Conservation (phyloP, 2,888 invertebrate species). For the Crematogaster levior region DNA sequence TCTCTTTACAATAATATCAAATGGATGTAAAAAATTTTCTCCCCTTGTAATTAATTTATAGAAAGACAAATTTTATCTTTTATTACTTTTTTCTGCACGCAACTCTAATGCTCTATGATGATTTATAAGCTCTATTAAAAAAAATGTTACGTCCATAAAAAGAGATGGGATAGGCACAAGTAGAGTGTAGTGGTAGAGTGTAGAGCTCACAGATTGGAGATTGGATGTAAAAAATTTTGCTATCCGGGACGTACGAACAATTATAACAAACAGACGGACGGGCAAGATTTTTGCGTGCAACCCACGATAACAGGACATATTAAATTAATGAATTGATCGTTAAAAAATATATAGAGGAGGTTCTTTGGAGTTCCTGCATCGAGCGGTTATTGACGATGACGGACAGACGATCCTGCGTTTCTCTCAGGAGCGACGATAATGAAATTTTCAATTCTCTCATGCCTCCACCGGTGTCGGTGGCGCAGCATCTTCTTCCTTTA, state of each 20-base stretch:
- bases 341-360: constrained; percentile 57
- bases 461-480: constrained; percentile 88
- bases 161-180: constrained; percentile 43
- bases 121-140: constrained; percentile 46
- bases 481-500: constrained; percentile 91
- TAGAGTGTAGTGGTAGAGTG: not conserved
- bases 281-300: constrained; percentile 60
- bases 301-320: constrained; percentile 37
- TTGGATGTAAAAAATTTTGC: constrained; percentile 27
- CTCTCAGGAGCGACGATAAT: constrained; percentile 53
- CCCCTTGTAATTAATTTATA: constrained; percentile 50
- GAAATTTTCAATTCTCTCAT: constrained; percentile 85
- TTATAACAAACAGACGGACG: constrained; percentile 43
- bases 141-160: constrained; percentile 35
- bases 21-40: too few species aligned
- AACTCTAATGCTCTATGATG: constrained; percentile 15
- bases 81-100: constrained; percentile 33
- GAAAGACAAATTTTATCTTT: constrained; percentile 31
- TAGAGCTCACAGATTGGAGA: constrained; percentile 47
- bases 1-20: constrained; percentile 54
- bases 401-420: constrained; percentile 40
- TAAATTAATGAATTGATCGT: constrained; percentile 45
- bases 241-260: constrained; percentile 39
- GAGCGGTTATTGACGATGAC: constrained; percentile 62
- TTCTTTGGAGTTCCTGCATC: constrained; percentile 57